phyloP scores from a whole-genome alignment of 2,888 invertebrate species.

The Lymantria dispar region DNA sequence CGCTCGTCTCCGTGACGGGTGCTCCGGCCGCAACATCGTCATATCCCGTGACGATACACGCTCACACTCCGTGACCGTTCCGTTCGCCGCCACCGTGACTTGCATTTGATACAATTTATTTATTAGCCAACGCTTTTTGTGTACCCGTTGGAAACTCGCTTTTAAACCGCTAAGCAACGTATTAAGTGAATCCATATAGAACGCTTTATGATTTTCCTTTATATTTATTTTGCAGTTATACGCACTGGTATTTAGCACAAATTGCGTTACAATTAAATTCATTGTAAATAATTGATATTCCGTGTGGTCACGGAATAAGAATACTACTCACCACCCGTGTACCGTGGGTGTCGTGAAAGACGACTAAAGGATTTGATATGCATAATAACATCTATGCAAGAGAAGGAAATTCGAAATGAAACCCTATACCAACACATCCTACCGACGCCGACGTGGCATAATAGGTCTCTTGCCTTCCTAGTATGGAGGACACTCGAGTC shows the following conservation, averaged over 20 bases:
- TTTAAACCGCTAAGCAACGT: conserved; percentile 61
- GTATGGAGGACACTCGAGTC: too few species aligned
- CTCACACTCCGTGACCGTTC: conserved; percentile 69
- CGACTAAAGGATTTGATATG: too few species aligned
- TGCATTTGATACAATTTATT: conserved; percentile 60
- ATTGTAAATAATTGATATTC: too few species aligned
- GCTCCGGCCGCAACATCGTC: conserved; percentile 46
- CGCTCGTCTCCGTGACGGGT: conserved; percentile 45
- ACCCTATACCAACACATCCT: too few species aligned
- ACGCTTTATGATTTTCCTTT: conserved; percentile 10
- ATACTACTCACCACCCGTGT: too few species aligned
- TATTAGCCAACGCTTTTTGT: conserved; percentile 57
- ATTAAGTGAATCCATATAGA: conserved; percentile 32
- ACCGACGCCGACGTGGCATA: too few species aligned
- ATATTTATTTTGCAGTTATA: conserved; percentile 5
- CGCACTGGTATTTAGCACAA: neutral
- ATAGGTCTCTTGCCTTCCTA: too few species aligned
- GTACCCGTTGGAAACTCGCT: conserved; percentile 64
- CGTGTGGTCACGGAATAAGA: too few species aligned
- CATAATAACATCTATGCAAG: too few species aligned
- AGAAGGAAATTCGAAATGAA: too few species aligned
- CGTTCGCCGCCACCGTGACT: conserved; percentile 70
- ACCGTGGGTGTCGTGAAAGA: too few species aligned
- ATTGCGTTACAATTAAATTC: too few species aligned
- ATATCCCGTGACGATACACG: conserved; percentile 60